Conservation (phyloP, 2,113 vertebrate genomes). For the Cebidichthys violaceus region DNA sequence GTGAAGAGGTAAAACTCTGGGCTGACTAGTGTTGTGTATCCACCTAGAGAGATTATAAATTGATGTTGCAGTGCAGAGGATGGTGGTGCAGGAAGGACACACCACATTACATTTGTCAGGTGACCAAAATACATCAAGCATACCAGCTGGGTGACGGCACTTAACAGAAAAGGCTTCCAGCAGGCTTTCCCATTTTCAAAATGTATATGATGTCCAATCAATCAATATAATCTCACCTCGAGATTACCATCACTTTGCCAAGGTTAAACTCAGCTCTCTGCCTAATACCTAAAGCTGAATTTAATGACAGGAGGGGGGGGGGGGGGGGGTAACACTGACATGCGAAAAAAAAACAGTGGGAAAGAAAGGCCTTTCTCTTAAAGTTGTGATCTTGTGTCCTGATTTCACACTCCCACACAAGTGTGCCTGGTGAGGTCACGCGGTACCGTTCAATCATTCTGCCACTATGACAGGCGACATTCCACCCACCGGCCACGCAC, state of each 20-base stretch:
- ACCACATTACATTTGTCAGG: constrained; percentile 63
- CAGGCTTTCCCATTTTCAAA: constrained; percentile 72
- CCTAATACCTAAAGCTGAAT: constrained; percentile 48
- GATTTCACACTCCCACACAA: constrained; percentile 64
- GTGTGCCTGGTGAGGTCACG: constrained; percentile 70
- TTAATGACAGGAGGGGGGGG: constrained; percentile 30
- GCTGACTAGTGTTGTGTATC: constrained; percentile 41
- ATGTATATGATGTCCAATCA: constrained; percentile 74
- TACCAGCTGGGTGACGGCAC: constrained; percentile 48
- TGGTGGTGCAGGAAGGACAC: constrained; percentile 48
- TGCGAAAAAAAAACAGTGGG: neutral
- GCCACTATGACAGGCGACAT: constrained; percentile 67
- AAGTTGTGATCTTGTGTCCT: constrained; percentile 48
- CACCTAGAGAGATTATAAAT: constrained; percentile 75
- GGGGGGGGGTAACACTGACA: neutral
- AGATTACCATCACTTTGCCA: constrained; percentile 61
- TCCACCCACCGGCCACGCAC: constrained; percentile 67
- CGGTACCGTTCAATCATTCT: constrained; percentile 76
- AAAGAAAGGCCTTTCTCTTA: constrained; percentile 20
- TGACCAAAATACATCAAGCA: constrained; percentile 60
- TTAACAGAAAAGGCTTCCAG: constrained; percentile 48
- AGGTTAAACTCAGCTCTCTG: constrained; percentile 67
- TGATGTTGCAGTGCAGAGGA: constrained; percentile 62
- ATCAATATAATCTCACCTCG: constrained; percentile 73
- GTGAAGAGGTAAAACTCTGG: constrained; percentile 40